These are phyloP conservation scores for Catharus minimus DNA, from an alignment of 2,113 vertebrate species.

Conservation along the genomic window DNA sequence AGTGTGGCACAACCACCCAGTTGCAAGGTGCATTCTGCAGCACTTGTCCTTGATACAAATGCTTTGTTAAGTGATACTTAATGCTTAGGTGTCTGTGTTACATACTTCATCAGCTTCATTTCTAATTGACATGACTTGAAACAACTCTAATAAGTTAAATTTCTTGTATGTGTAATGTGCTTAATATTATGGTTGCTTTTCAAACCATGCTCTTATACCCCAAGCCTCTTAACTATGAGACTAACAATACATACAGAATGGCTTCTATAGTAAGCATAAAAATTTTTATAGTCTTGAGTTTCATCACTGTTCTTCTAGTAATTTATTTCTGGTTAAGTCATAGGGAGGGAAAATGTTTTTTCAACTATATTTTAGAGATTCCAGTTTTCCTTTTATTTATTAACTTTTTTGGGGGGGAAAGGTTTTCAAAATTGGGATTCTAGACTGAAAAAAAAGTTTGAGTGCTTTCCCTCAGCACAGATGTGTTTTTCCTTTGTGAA, in stretches of 20 bases:
- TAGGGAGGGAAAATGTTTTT: not conserved
- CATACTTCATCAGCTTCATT: not conserved
- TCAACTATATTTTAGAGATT: not conserved
- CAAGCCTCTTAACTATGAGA: not conserved
- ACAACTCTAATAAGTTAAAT: not conserved
- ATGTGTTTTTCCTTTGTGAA: not conserved
- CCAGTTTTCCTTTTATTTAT: not conserved
- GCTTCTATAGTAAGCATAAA: not conserved
- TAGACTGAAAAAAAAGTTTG: not conserved
- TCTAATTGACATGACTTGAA: conserved; percentile 3
- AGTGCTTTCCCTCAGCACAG: not conserved
- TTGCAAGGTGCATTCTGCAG: not conserved
- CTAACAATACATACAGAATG: not conserved
- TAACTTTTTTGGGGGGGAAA: not conserved
- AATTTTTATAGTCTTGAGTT: not conserved
- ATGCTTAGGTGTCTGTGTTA: not conserved
- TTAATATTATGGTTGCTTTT: not conserved
- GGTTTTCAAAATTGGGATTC: not conserved
- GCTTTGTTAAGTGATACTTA: not conserved
- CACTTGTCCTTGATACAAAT: not conserved
- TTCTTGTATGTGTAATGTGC: not conserved
- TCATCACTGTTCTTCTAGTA: not conserved
- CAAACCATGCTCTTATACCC: not conserved
- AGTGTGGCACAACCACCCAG: not conserved
- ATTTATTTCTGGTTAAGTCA: not conserved